A percentile compares a stretch with the other conserved stretches of the same genome.
Evolutionary conservation across 2,888 invertebrate species (phyloP).

Genomic region (Melinopterus prodromus): DNA sequence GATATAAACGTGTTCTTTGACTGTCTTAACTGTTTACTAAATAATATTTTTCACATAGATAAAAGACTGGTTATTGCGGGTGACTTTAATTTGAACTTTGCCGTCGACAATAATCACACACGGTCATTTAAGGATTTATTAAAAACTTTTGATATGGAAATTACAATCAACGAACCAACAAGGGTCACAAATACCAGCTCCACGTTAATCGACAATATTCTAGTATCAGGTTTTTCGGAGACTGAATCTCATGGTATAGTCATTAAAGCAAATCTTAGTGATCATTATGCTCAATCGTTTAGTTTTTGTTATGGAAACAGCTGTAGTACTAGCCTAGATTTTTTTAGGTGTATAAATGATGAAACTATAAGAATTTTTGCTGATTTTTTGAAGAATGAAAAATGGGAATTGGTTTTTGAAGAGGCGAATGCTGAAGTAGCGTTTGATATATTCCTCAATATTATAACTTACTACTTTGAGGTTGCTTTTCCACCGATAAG

Average conservation of each 20-base stretch:
- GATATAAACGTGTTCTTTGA: too few species aligned
- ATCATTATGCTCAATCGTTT: constrained; percentile 4
- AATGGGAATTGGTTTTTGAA: background rate
- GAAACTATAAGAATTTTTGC: background rate
- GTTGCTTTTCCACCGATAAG: background rate
- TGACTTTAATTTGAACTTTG: background rate
- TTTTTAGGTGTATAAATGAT: background rate
- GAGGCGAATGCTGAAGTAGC: background rate
- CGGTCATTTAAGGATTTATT: background rate
- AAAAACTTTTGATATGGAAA: background rate
- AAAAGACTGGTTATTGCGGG: background rate
- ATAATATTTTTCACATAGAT: background rate
- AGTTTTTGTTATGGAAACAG: background rate
- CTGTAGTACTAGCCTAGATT: background rate
- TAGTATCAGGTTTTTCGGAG: background rate
- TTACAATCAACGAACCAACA: background rate
- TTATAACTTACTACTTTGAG: background rate
- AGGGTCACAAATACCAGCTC: background rate
- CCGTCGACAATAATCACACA: background rate
- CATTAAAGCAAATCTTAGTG: background rate
- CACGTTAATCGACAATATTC: background rate
- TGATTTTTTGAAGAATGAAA: background rate
- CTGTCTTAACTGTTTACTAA: too few species aligned
- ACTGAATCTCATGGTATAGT: background rate
- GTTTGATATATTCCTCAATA: background rate